These are phyloP conservation scores for Pseudoips prasinana DNA, from an alignment of 2,888 invertebrate genomes.

Conservation along the genomic window DNA sequence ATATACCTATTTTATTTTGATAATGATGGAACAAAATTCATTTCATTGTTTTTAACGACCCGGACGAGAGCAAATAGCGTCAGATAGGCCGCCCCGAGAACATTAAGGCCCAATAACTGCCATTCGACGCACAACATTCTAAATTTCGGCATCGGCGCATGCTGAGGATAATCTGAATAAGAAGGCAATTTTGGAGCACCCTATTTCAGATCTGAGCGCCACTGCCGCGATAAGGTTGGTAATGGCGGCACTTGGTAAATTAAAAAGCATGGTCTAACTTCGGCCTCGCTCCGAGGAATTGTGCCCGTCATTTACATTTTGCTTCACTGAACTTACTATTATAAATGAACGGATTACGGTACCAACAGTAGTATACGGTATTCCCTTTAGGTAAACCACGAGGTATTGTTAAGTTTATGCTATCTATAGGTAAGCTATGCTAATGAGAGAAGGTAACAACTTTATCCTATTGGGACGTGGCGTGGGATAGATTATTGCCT, in stretches of 20 bases:
- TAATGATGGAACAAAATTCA: slow-evolving; percentile 37
- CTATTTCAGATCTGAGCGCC: slow-evolving; percentile 58
- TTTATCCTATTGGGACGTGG: slow-evolving; percentile 10
- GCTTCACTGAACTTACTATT: slow-evolving; percentile 42
- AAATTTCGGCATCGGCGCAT: slow-evolving; percentile 52
- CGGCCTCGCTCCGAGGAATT: slow-evolving; percentile 44
- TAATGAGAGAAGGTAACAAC: slow-evolving; percentile 20
- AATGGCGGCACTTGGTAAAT: slow-evolving; percentile 66
- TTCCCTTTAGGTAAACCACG: slow-evolving; percentile 14
- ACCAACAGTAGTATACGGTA: slow-evolving; percentile 11
- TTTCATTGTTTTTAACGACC: slow-evolving; percentile 57
- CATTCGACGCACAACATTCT: slow-evolving; percentile 48
- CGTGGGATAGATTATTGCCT: slow-evolving; percentile 6
- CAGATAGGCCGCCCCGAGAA: slow-evolving; percentile 40
- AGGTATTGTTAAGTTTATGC: slow-evolving; percentile 9
- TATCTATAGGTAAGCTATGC: slow-evolving; percentile 10
- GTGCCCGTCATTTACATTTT: slow-evolving; percentile 56
- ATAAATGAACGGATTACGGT: slow-evolving; percentile 21
- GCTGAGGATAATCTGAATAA: slow-evolving; percentile 59
- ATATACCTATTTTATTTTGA: too few species aligned
- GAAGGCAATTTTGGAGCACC: slow-evolving; percentile 56
- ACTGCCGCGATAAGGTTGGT: slow-evolving; percentile 56
- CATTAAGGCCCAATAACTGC: slow-evolving; percentile 58
- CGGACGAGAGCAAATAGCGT: slow-evolving; percentile 40
- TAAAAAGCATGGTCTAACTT: slow-evolving; percentile 61